Evolutionary conservation across 2,797 vertebrate genomes (phyloP), one percentile per base, ranked within the genome.

Genomic region (Carapus acus): DNA sequence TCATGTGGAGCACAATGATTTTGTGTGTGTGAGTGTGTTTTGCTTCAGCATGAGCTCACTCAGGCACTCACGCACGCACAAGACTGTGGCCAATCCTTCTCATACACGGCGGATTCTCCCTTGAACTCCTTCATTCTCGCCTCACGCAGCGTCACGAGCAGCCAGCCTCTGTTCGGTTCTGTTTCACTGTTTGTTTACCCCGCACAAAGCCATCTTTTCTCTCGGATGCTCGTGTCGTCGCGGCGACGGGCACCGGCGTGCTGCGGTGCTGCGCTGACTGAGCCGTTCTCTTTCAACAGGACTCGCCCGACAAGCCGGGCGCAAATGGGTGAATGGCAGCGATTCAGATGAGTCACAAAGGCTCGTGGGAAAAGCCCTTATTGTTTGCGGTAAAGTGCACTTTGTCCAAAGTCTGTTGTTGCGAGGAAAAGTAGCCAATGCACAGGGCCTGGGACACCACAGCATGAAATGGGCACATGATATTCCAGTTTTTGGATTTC

Each of bases 261-360:
- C 52, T 42, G 58, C 31, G 64, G 54, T 38, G 58, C 58, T 70
- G 43, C 63, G 56, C 58, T 27, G 49, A 61, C 49, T 21, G 63
- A 61, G 77, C 63, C 23, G 49, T 50, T 52, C 71, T 50, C 61
- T 74, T 68, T 74, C 53, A 66, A 68, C 41, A 23, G 24, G 51
- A 41, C 43, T 36, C 43, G 34, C 65, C 70, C 33, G 17, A 21
- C 14, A 18, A 70, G 62, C 53, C 34, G 61, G 33, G 53, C 27
- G 53, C 67, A 65, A 69, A 68, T 73, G 55, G 68, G 24, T 76
- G 69, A 78, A 71, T 60, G 24, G 68, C 47, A 66, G 62, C 66
- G 49, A 69, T 78, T 78, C 64, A 62, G 55, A 76, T 76, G 71
- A 77, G 54, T 81, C 74, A 81, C 73, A 80, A 71, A 77, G 61